Evolutionary conservation across 2,113 vertebrate species (phyloP).

Genomic region (Sprattus sprattus): DNA sequence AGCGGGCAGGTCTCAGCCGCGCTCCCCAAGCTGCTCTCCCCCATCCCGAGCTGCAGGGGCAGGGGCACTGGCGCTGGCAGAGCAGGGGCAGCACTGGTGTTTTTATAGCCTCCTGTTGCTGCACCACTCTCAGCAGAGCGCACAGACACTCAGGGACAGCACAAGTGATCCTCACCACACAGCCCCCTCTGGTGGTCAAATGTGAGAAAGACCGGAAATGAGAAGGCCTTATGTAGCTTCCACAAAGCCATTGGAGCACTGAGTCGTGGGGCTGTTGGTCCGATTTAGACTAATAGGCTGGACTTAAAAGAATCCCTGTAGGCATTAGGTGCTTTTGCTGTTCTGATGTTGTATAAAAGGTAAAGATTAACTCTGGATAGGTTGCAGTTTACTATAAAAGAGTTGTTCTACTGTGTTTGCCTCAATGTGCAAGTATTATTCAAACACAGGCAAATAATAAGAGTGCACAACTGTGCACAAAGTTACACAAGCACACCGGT

Average conservation of each 20-base stretch:
- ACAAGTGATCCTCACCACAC: not conserved
- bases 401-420: too few relatives aligned
- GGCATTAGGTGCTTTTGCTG: not conserved
- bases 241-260: not conserved
- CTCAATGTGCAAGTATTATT: too few relatives aligned
- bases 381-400: too few relatives aligned
- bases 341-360: not conserved
- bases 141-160: not conserved
- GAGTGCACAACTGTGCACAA: too few relatives aligned
- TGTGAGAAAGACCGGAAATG: not conserved
- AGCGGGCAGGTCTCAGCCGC: too few relatives aligned
- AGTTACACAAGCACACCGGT: too few relatives aligned
- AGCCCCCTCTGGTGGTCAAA: not conserved
- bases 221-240: not conserved
- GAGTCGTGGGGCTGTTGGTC: not conserved
- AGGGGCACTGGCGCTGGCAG: too few relatives aligned
- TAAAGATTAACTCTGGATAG: not conserved
- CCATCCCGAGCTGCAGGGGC: too few relatives aligned
- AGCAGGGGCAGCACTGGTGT: not conserved
- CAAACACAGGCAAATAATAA: too few relatives aligned
- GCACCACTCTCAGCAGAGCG: slow-evolving; percentile 9
- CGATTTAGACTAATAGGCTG: not conserved
- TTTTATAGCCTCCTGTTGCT: slow-evolving; percentile 46
- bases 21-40: too few relatives aligned
- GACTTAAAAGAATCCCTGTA: not conserved